phyloP scores from a whole-genome alignment of 2,888 invertebrate genomes.

The Trachelus stipa region DNA sequence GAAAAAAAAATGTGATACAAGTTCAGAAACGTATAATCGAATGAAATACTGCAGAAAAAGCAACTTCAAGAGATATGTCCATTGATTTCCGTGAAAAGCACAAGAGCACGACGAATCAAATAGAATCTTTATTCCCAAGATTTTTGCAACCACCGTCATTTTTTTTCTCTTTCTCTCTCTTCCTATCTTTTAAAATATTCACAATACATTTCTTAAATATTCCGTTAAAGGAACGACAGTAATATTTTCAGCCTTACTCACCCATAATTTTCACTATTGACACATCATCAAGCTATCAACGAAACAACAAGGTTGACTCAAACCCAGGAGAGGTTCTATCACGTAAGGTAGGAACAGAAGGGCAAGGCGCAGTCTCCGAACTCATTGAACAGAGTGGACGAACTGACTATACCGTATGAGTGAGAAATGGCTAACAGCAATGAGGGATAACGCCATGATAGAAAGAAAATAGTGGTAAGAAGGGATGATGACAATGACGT shows the following conservation, averaged over 20 bases:
- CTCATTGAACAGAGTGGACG: conserved; percentile 42
- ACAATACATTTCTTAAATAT: background rate
- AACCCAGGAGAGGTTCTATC: background rate
- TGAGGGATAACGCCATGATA: conserved; percentile 21
- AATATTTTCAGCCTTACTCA: background rate
- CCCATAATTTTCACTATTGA: background rate
- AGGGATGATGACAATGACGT: background rate
- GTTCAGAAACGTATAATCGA: background rate
- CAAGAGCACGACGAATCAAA: background rate
- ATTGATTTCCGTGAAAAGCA: background rate
- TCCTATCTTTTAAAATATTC: background rate
- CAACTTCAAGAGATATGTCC: background rate
- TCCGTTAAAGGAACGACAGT: background rate
- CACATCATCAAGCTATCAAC: background rate
- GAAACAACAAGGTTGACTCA: background rate
- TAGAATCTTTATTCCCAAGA: background rate
- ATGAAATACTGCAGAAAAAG: background rate
- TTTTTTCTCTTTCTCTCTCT: background rate
- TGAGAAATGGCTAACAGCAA: conserved; percentile 9
- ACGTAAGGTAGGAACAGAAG: background rate
- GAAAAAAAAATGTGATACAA: conserved; percentile 12
- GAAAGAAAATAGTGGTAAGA: conserved; percentile 10
- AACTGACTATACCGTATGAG: conserved; percentile 9
- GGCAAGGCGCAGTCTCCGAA: conserved; percentile 50
- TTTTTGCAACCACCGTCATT: background rate